Evolutionary conservation across 2,888 invertebrate species (phyloP), one percentile per base, ranked within the genome.

Genomic region (Elegia similella): DNA sequence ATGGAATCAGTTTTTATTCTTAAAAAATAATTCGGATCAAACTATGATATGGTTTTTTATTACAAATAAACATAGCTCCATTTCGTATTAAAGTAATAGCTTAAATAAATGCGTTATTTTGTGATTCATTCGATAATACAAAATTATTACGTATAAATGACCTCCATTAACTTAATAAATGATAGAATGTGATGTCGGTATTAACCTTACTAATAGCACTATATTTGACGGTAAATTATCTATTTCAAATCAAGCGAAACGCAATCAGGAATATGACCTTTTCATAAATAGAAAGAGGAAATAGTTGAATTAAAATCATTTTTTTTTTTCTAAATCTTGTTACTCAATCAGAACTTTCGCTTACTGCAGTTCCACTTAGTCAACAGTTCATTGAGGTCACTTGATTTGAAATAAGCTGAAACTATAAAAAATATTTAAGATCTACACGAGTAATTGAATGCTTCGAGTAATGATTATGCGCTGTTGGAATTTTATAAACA

Each of bases 141-240:
- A 34, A 50, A 32, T 32, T 16, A 50, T 32, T 50, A 50, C 15
- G 12, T 50, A 50, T 15, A 23, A 32, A 50, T 50, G 6, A 48
- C 13, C 23, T 13, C 15, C 15, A 30, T 34, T 34, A 50, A 6
- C 13, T 30, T 10, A 34, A 50, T 50, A 50, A 50, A 34, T 7
- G 16, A 17, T 17, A 50, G 13, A 50, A 50, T 50, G 34, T 50
- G 50, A 50, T 34, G 34, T 34, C 12, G n/a, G 34, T 50, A 50
- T 48, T 48, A 48, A 23, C 12, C 34, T 50, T 38, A 34, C 50
- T 32, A 48, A 32, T 48, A 48, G 13, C 29, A 16, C 52, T 16
- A 52, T n/a, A 32, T 46, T 46, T 44, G 16, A 42, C 38, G 38
- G 38, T 52, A 38, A 58, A 58, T 52, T 48, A 34, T 42, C 13